Evolutionary conservation across 2,113 vertebrate species (phyloP), one percentile per base, ranked within the genome.

Genomic region (Phalacrocorax brasilianus): DNA sequence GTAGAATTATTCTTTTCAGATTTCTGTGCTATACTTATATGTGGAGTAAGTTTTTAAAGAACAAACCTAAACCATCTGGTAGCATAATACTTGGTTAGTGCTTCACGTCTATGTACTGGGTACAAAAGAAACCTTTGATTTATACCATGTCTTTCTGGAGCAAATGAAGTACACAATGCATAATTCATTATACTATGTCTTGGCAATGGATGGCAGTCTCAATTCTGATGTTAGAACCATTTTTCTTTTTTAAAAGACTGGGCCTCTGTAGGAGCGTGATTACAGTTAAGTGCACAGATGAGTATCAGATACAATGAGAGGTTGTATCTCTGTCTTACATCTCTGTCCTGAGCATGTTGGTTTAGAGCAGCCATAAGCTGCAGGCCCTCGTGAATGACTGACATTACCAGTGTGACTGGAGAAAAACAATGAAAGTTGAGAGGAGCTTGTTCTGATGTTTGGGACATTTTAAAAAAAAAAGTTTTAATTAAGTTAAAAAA

Each of bases 11-110:
- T 92, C 19, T 81, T 74, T 91, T 91, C 35, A 32, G 40, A 53
- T 87, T 91, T 91, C 70, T 81, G 9, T 89, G 40, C 27, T 87
- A 33, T 72, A 85, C 35, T 92, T 89, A 78, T 7, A 87, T 59
- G 35, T 78, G 23, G 33, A 87, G 11, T 40, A 61, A 20, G 50
- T 79, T 91, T 90, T 94, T 45, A 32, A 91, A 66, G 63, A 91
- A 55, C 11, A 85, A 93, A 73, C 58, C 28, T 89, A 82, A 93
- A 89, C 85, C 85, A 96, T 93, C 93, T 96, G 85, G 71, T 89
- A 76, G 66, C 58, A 79, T 89, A 94, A 91, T 94, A 87, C 89
- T 82, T 72, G 91, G 47, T 78, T 93, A 79, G 35, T 86, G 83
- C 45, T 88, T 95, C 86, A 33, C 63, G 47, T 83, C 55, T 91